Base-by-base conservation (phyloP, 2,797 vertebrate species). In the Danio jaintianensis region DNA sequence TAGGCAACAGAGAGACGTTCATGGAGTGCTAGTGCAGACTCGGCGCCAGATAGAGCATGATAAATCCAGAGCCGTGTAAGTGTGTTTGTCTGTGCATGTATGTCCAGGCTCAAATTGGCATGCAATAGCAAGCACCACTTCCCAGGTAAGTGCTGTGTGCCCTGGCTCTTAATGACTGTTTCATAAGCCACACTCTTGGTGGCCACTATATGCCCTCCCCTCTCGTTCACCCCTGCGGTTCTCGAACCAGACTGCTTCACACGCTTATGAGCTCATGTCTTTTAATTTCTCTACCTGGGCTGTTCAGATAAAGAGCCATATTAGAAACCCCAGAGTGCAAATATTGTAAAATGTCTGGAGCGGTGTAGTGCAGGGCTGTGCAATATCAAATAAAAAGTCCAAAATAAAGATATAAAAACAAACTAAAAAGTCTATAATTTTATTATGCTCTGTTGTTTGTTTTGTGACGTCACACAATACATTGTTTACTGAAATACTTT, bases 251-350 rank as follows among this genome's bases (percentile, higher is more conserved):
- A 75, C 88, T 89, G 89, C 90, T 92, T 93, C 90, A 88, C 92
- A 89, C 89, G 90, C 87, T 92, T 93, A 92, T 92, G 88, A 92
- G 92, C 90, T 89, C 90, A 91, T 88, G 89, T 88, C 89, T 90
- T 93, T 93, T 94, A 89, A 92, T 93, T 91, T 89, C 87, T 90
- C 88, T 84, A 91, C 89, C 92, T 93, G 92, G 90, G 88, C 89
- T 83, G 87, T 91, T 91, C 89, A 93, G 92, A 94, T 93, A 92
- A 94, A 94, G 92, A 89, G 89, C 83, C 90, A 90, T 90, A 90
- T 93, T 93, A 92, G 87, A 91, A 93, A 91, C 86, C 88, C 87
- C 87, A 85, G 90, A 88, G 89, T 89, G 90, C 89, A 92, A 87
- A 91, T 89, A 81, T 82, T 85, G 66, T 82, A 83, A 85, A 83